Evolutionary conservation across 2,888 invertebrate genomes (phyloP), one percentile per base, ranked within the genome.

Genomic region (Capitulum mitella): DNA sequence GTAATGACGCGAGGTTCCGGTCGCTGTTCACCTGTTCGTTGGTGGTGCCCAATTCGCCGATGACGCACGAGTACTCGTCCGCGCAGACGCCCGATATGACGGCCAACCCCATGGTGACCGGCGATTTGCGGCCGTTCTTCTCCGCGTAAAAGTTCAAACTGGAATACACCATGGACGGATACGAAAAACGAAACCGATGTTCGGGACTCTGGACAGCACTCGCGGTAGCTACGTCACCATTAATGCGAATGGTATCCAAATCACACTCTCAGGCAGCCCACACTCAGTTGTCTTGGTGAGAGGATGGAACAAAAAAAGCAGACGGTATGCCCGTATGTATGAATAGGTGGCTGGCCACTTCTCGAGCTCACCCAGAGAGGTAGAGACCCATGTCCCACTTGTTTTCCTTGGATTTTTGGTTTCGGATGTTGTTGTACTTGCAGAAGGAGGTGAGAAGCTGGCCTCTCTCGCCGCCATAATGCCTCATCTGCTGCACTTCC

Each of bases 11-110:
- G n/a, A n/a, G n/a, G n/a, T n/a, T n/a, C n/a, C n/a, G n/a, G n/a
- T n/a, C n/a, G n/a, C 22, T 16, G 51, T 51, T 51, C 22, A 70
- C 70, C 70, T 70, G 70, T 6, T 89, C 86, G 86, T 92, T 92
- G 0, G 89, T 89, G 0, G 91, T 90, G 64, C 93, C 93, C 82
- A 93, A 89, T 87, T 93, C 93, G 1, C 91, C 90, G 76, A 93
- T 92, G 29, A 93, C 90, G 84, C 93, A 93, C 22, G 91, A 89
- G 84, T 91, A 92, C 83, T 90, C 88, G 26, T 90, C 88, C 81
- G 90, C 86, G 84, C 93, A 93, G 78, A 92, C 91, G 40, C 93
- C 93, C 46, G 91, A 91, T 8, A 79, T 54, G 6, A 78, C 79
- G 22, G 79, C 79, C 74, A 79, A 54, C 6, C 79, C 79, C 37